Conservation (phyloP, 1,140 invertebrate species). For the Nymphalis io region DNA sequence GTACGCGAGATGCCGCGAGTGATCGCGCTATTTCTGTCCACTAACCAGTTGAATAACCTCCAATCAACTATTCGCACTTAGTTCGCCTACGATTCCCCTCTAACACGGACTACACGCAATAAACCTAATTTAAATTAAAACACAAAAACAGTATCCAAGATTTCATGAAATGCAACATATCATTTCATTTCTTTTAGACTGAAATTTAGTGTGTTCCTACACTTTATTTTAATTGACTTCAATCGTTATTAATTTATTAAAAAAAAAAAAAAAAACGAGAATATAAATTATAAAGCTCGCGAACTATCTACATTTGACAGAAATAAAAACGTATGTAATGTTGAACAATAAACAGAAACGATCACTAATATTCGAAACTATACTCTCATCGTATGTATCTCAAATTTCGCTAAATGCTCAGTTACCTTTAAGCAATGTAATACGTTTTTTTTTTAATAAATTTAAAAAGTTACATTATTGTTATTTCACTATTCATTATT, state of each 20-base stretch:
- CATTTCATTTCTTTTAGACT: neutral
- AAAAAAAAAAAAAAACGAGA: no score
- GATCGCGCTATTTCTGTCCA: constrained; percentile 75
- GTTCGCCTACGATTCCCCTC: constrained; percentile 58
- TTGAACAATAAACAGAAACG: no score
- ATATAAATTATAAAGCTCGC: no score
- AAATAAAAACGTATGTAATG: no score
- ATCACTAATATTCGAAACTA: no score
- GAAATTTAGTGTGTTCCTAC: neutral
- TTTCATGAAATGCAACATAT: neutral
- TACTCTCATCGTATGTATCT: no score
- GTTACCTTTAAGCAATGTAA: no score
- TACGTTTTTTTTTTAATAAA: no score
- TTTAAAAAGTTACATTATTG: no score
- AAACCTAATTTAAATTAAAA: constrained; percentile 30
- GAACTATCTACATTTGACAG: no score
- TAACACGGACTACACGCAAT: constrained; percentile 44
- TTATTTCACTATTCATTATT: no score
- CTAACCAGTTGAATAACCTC: constrained; percentile 78
- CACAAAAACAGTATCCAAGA: constrained; percentile 10
- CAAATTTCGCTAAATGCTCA: no score
- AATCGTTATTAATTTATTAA: neutral
- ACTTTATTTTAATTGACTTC: neutral
- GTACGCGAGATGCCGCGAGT: constrained; percentile 55
- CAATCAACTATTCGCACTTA: constrained; percentile 78